phyloP scores from a whole-genome alignment of 1,140 invertebrate genomes.

The Plutomurus gul region DNA sequence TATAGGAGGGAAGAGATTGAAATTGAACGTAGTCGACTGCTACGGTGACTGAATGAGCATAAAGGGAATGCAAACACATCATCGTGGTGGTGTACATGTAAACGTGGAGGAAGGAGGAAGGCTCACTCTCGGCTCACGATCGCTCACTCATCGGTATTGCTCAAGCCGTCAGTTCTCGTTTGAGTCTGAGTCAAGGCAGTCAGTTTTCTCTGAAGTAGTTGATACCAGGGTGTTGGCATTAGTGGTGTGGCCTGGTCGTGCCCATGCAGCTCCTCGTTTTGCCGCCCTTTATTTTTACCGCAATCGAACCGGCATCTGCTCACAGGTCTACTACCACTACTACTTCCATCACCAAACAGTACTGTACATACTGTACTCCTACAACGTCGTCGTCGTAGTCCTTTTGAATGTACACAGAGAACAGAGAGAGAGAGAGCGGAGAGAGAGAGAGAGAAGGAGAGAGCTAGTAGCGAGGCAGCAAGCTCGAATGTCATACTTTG shows the following conservation, averaged over 20 bases:
- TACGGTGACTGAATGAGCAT: too few species aligned
- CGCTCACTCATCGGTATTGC: not conserved
- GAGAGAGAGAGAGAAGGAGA: not conserved
- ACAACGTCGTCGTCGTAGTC: too few species aligned
- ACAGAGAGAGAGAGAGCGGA: not conserved
- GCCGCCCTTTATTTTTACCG: slow-evolving; percentile 18
- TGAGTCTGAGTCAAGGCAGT: not conserved
- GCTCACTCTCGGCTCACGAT: not conserved
- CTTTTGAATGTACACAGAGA: not conserved
- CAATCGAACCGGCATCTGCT: not conserved
- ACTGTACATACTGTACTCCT: too few species aligned
- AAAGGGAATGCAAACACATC: too few species aligned
- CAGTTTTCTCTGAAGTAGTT: not conserved
- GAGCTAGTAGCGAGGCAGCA: not conserved
- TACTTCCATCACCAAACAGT: too few species aligned
- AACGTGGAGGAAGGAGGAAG: not conserved
- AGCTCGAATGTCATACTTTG: too few species aligned
- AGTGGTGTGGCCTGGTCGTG: not conserved
- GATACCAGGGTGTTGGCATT: not conserved
- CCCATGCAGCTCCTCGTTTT: not conserved
- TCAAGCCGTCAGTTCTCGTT: not conserved
- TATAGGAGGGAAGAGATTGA: too few species aligned
- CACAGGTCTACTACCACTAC: not conserved
- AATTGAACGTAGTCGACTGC: too few species aligned
- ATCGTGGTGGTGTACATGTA: too few species aligned